Conservation (phyloP, 1,140 invertebrate species). For the Copidosoma floridanum region DNA sequence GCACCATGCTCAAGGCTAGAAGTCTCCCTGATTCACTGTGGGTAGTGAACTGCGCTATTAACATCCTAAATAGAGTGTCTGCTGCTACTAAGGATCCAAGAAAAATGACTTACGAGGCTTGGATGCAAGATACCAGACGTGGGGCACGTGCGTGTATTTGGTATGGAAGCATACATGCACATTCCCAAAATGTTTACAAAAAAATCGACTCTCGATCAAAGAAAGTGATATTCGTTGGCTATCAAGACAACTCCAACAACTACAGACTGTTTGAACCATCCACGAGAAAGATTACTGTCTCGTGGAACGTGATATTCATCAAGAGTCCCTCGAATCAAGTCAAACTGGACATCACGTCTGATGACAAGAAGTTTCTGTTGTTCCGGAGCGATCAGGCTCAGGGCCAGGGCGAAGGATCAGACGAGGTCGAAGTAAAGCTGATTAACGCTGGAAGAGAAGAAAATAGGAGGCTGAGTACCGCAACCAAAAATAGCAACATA, state of each 20-base stretch:
- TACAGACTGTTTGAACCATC: neutral
- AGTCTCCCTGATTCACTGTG: neutral
- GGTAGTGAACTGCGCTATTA: neutral
- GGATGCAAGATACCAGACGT: constrained; percentile 22
- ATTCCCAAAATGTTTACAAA: neutral
- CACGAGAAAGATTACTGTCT: neutral
- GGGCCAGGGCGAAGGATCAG: no score
- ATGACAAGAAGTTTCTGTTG: no score
- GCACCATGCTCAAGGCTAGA: constrained; percentile 43
- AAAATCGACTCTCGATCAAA: neutral
- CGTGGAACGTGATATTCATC: neutral
- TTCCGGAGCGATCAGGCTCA: no score
- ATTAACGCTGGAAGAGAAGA: no score
- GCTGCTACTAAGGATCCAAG: neutral
- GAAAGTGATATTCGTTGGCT: neutral
- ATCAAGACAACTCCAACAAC: neutral
- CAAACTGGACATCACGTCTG: no score
- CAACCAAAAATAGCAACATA: no score
- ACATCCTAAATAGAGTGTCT: neutral
- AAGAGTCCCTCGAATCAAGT: no score
- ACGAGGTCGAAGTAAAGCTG: no score
- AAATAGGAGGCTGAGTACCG: no score
- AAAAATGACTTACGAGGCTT: constrained; percentile 13
- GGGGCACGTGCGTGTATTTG: constrained; percentile 13
- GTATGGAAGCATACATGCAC: neutral